Percentiles rank a stretch among this genome's conserved stretches.
phyloP scores from a whole-genome alignment of 2,797 vertebrate species.

The Capromys pilorides region DNA sequence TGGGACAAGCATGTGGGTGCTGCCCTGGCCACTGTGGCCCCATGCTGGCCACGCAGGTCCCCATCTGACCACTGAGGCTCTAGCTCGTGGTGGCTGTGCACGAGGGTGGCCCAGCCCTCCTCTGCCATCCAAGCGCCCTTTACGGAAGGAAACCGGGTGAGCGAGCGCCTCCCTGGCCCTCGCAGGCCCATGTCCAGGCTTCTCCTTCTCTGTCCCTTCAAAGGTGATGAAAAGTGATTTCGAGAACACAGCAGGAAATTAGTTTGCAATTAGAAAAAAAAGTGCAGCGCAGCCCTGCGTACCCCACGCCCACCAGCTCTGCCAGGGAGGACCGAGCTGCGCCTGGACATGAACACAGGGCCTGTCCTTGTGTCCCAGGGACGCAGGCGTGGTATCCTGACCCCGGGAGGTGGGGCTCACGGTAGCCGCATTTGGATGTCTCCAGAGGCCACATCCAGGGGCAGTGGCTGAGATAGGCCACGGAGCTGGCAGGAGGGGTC shows the following conservation, averaged over 20 bases:
- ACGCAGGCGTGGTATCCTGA: accelerated
- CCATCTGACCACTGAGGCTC: no score
- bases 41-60: not conserved
- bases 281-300: not conserved
- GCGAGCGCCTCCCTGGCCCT: not conserved
- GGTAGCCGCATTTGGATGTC: not conserved
- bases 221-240: constrained; percentile 76
- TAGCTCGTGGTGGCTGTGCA: not conserved
- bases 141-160: not conserved
- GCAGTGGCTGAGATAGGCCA: not conserved
- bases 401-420: not conserved
- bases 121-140: not conserved
- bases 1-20: not conserved
- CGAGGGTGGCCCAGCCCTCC: not conserved
- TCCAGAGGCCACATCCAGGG: not conserved
- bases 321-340: not conserved
- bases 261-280: constrained; percentile 79
- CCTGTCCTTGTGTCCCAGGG: accelerated
- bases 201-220: constrained; percentile 65
- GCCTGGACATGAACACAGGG: not conserved
- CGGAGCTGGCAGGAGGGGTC: not conserved
- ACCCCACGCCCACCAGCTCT: not conserved
- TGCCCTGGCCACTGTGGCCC: not conserved
- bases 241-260: constrained; percentile 72
- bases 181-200: constrained; percentile 48